Base-by-base conservation (phyloP, 2,113 vertebrate genomes). In the Cyphomyrus discorhynchus region DNA sequence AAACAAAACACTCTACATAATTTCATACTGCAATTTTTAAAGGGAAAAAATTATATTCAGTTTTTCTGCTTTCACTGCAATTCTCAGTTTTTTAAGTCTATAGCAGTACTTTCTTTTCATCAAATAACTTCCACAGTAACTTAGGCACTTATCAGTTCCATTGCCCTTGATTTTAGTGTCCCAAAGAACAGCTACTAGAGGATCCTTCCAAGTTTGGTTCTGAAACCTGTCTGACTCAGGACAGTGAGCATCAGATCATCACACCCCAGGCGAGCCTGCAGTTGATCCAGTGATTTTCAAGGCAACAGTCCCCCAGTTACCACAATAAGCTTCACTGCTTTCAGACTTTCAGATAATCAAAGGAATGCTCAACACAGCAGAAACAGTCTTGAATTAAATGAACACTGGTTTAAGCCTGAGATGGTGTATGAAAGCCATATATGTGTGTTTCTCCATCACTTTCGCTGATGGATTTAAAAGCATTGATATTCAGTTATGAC, bases 81-180 rank as follows among this genome's bases (percentile, higher is more conserved):
- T 93, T 90, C 80, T 39, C 91, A 45, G 31, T 86, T 84, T 39
- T 90, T 93, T 94, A 91, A 66, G 3, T 89, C 88, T 62, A 88
- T 91, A 87, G 77, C 89, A 80, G 93, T 80, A 91, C 53, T 84
- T 31, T 62, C 49, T 46, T 92, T 86, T 93, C 88, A 91, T 62
- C 58, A 82, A 84, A 52, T 46, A 46, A 88, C 90, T 91, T 90
- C 89, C 90, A 91, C 46, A 19, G 47, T 91, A 91, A 90, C 89
- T 91, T 85, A 96, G 95, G 95, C 95, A 96, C 95, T 96, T 96
- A 88, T 92, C 92, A 91, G 91, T 89, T 89, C 84, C 90, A 93
- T 91, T 92, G 92, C 88, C 91, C 90, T 86, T 83, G 42, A 89
- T 85, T 90, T 90, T 4, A 90, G 86, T 42, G 90, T 74, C 86